Conservation (phyloP, 2,888 invertebrate genomes). For the Drosophila ustulata region DNA sequence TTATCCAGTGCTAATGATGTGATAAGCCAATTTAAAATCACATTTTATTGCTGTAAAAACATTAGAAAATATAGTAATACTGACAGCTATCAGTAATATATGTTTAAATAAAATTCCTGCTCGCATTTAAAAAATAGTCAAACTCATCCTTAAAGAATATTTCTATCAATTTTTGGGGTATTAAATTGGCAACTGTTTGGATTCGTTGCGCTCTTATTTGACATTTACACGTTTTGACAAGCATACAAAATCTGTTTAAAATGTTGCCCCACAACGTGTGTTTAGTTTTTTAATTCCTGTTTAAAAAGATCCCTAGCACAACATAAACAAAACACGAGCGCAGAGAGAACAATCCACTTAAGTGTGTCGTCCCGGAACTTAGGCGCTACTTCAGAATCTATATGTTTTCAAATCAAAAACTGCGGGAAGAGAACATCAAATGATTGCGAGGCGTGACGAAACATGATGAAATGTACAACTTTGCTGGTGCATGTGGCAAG, state of each 20-base stretch:
- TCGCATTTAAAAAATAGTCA: too few relatives aligned
- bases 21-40: too few relatives aligned
- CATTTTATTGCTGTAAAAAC: too few relatives aligned
- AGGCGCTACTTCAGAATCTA: slow-evolving; percentile 49
- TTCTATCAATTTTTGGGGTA: background rate
- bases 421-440: slow-evolving; percentile 49
- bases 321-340: slow-evolving; percentile 6
- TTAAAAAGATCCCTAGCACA: slow-evolving; percentile 13
- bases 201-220: slow-evolving; percentile 34
- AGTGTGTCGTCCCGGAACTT: slow-evolving; percentile 40
- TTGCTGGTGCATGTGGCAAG: slow-evolving; percentile 24
- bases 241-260: slow-evolving; percentile 54
- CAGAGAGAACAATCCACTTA: slow-evolving; percentile 32
- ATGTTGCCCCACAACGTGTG: slow-evolving; percentile 26
- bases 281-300: slow-evolving; percentile 16
- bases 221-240: slow-evolving; percentile 63
- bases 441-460: slow-evolving; percentile 73
- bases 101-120: too few relatives aligned
- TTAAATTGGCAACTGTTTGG: slow-evolving; percentile 36
- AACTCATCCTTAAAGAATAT: background rate
- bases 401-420: slow-evolving; percentile 38
- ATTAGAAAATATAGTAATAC: too few relatives aligned
- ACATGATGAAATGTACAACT: slow-evolving; percentile 65
- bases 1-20: too few relatives aligned
- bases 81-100: too few relatives aligned